Base-by-base conservation (phyloP, 1,140 invertebrate genomes). In the Aradophagus sp. region DNA sequence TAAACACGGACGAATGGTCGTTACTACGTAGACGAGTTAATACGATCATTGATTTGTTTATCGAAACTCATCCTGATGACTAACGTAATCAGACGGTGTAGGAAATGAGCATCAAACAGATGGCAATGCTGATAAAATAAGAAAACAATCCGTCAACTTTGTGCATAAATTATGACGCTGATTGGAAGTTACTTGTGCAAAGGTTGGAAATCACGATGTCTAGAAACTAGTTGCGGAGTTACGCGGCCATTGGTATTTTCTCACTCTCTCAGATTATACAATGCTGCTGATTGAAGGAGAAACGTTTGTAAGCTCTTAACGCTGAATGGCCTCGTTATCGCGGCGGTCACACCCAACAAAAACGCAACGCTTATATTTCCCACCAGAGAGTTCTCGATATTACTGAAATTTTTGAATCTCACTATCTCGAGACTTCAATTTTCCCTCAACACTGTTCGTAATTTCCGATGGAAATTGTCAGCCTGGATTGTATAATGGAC, bases 291-390 rank as follows among this genome's bases (percentile, higher is more conserved):
- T 80, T 80, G 78, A 59, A 73, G 63, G 59, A 74, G 67, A 78
- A 78, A 70, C 67, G 69, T 78, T 79, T 50, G 65, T 62, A 70
- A 73, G 75, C 72, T 52, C 71, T 79, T 77, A 70, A 27, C 29
- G 16, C 56, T 80, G 78, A 80, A 80, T 78, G 55, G 62, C 58
- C 73, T 80, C 75, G 76, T 80, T 80, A 80, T 79, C 75, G 39
- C 44, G 2, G 19, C 45, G 36, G 66, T 32, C 61, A 16, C 23
- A 10, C 19, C 15, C n/a, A 26, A 44, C 36, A 63, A 73, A 73
- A 73, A 73, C 45, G 26, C 39, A 38, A 5, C 31, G 38, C 61
- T 65, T 45, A 55, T 32, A 14, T 29, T 47, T 55, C 45, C 23
- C 27, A 13, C 14, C 42, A 41, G 16, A 45, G 16, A 55, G 19